Percentiles rank a stretch among this genome's conserved stretches.
Conservation (phyloP, 1,140 invertebrate species). For the Lamellibrachia luymesi region DNA sequence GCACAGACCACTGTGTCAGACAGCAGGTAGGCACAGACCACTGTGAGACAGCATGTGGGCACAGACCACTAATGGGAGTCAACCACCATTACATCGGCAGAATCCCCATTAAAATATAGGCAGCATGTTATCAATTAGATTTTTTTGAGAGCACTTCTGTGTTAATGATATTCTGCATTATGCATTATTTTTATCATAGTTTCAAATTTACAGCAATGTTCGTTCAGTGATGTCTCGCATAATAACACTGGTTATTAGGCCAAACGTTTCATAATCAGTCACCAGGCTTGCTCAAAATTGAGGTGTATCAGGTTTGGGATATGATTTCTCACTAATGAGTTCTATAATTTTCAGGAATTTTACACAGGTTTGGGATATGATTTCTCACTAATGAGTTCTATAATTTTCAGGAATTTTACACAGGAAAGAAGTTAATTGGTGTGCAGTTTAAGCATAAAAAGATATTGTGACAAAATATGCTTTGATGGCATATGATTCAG, state of each 20-base stretch:
- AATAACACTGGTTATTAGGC: not conserved
- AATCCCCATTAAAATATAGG: not conserved
- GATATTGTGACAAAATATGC: not conserved
- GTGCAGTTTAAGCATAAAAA: not conserved
- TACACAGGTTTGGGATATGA: not conserved
- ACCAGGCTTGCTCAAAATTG: not conserved
- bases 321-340: not conserved
- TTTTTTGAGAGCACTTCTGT: not conserved
- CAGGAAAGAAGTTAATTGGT: not conserved
- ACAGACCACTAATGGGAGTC: not conserved
- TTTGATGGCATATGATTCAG: not conserved
- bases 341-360: not conserved
- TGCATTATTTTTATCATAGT: not conserved
- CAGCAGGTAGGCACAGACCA: no score
- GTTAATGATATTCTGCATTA: not conserved
- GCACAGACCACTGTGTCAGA: no score
- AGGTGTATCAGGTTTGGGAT: not conserved
- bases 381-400: not conserved
- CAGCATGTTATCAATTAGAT: not conserved
- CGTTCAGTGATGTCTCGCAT: not conserved
- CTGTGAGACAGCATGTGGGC: not conserved
- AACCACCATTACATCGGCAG: not conserved
- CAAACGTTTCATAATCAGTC: not conserved
- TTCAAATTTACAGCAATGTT: not conserved
- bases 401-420: not conserved